A percentile compares a stretch with the other conserved stretches of the same genome.
Conservation (phyloP, 2,113 vertebrate genomes). For the Corvus cornix region DNA sequence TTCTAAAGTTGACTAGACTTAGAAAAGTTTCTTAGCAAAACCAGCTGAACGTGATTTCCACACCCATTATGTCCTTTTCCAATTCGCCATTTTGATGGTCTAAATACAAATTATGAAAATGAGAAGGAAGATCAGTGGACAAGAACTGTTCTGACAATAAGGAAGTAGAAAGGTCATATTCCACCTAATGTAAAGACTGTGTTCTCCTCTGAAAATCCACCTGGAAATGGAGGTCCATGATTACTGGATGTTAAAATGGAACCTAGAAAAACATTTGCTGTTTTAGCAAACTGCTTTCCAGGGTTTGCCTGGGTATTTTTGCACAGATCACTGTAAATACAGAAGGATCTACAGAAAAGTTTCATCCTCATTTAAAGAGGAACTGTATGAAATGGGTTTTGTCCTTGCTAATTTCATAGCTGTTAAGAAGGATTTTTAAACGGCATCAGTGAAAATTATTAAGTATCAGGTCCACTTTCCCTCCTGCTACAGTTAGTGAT, state of each 20-base stretch:
- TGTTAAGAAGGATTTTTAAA: slow-evolving; percentile 5
- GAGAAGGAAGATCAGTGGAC: neutral
- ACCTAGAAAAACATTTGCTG: neutral
- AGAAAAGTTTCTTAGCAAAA: neutral
- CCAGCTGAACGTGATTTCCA: neutral
- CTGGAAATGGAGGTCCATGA: neutral
- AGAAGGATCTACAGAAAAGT: neutral
- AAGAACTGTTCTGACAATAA: neutral
- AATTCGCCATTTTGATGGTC: neutral
- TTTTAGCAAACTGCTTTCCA: neutral
- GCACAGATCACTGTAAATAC: neutral
- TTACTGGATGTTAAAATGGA: neutral
- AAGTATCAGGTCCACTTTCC: neutral
- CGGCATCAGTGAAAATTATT: neutral
- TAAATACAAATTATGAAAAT: neutral
- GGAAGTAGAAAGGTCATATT: neutral
- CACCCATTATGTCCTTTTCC: neutral
- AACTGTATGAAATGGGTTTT: neutral
- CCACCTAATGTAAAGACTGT: neutral
- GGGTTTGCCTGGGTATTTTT: neutral
- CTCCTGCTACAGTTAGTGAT: neutral
- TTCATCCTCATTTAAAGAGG: neutral
- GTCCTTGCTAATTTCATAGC: neutral
- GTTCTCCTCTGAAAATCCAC: neutral
- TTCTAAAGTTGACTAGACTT: neutral